Conservation (phyloP, 2,113 vertebrate genomes). For the Saccopteryx bilineata region DNA sequence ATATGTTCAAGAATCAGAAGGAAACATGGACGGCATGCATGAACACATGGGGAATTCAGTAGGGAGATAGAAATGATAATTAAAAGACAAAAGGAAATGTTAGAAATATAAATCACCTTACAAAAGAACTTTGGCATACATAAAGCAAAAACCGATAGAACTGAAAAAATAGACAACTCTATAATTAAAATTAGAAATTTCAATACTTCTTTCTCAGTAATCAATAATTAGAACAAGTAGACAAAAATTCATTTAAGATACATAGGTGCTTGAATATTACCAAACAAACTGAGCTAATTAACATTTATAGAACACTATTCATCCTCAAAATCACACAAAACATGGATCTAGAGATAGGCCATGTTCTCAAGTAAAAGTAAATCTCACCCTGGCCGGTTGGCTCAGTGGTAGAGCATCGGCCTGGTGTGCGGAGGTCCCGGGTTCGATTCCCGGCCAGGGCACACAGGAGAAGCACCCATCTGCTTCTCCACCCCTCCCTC, state of each 20-base stretch:
- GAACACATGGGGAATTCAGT: background rate
- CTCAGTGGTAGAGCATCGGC: no score
- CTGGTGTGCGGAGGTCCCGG: no score
- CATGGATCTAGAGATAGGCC: background rate
- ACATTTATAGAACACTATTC: background rate
- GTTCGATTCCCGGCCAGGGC: no score
- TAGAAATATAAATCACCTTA: slow-evolving; percentile 11
- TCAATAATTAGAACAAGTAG: slow-evolving; percentile 12
- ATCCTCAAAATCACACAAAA: background rate
- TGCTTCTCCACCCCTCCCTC: no score
- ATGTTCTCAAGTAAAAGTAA: background rate
- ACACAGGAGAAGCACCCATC: no score
- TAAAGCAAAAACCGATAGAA: slow-evolving; percentile 10
- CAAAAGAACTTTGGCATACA: background rate
- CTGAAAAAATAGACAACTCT: background rate
- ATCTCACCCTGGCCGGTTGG: no score
- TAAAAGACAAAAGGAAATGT: slow-evolving; percentile 32
- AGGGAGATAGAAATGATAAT: background rate
- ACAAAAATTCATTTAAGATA: slow-evolving; percentile 27
- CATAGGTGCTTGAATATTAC: background rate
- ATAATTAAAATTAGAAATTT: slow-evolving; percentile 16
- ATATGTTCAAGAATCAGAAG: background rate
- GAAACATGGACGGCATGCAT: background rate
- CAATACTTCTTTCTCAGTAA: background rate
- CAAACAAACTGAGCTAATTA: background rate